A percentile compares a stretch with the other conserved stretches of the same genome.
Evolutionary conservation across 2,888 invertebrate species (phyloP).

Genomic region (Calameuta idolon): DNA sequence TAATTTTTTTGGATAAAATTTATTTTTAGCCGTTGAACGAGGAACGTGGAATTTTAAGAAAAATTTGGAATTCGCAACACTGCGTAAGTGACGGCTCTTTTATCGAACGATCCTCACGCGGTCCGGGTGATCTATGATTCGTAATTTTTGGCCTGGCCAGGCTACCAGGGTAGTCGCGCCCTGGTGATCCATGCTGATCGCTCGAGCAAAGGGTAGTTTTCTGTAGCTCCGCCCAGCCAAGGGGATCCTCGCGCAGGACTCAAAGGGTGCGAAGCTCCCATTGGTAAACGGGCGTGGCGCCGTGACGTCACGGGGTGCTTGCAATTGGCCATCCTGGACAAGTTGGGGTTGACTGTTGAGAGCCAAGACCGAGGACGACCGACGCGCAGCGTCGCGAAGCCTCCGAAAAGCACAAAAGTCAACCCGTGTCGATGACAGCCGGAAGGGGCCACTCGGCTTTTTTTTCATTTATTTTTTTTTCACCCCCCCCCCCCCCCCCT

Average conservation of each 20-base stretch:
- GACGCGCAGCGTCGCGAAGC: not conserved
- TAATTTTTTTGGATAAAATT: not conserved
- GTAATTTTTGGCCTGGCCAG: slow-evolving; percentile 44
- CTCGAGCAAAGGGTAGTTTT: slow-evolving; percentile 22
- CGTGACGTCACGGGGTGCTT: slow-evolving; percentile 34
- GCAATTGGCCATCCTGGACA: slow-evolving; percentile 38
- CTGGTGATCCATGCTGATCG: slow-evolving; percentile 26
- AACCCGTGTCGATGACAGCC: slow-evolving; percentile 16
- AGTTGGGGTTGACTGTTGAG: not conserved
- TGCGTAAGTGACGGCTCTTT: slow-evolving; percentile 3
- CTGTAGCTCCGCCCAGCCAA: slow-evolving; percentile 20
- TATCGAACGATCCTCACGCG: slow-evolving; percentile 28
- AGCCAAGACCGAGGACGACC: not conserved
- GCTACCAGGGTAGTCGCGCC: slow-evolving; percentile 11
- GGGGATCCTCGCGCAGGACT: slow-evolving; percentile 10
- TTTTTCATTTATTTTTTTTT: not conserved
- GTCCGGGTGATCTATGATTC: slow-evolving; percentile 51
- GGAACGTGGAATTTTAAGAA: not conserved
- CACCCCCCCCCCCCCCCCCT: not conserved
- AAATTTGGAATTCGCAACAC: not conserved
- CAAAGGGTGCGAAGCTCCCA: slow-evolving; percentile 19
- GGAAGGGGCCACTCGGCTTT: not conserved
- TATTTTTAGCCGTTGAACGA: not conserved
- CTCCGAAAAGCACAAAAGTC: slow-evolving; percentile 20
- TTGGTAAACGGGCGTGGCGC: slow-evolving; percentile 46